These are phyloP conservation scores for Chloroclysta siterata DNA, from an alignment of 2,888 invertebrate species.

Conservation along the genomic window DNA sequence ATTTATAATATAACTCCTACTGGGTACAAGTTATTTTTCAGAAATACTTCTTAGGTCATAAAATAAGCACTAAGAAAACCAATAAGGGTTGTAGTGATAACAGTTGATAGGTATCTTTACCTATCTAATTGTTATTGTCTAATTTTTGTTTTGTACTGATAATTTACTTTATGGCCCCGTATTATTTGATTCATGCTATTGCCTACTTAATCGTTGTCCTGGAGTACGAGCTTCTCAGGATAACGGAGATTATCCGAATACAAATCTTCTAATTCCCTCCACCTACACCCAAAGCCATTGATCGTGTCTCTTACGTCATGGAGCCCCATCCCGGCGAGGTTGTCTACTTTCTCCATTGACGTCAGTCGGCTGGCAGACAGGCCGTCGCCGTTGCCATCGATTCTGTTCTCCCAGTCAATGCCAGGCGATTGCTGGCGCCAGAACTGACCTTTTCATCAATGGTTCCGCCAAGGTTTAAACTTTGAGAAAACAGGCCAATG, in stretches of 20 bases:
- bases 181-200: no score
- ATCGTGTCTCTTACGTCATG: slow-evolving; percentile 25
- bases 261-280: background rate
- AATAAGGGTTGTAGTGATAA: no score
- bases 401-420: slow-evolving; percentile 54
- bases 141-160: no score
- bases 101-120: no score
- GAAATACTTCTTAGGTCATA: no score
- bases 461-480: slow-evolving; percentile 7
- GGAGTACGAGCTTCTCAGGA: no score
- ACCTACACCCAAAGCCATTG: slow-evolving; percentile 10
- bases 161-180: no score
- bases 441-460: slow-evolving; percentile 25
- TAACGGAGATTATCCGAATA: background rate
- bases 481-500: slow-evolving; percentile 3
- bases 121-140: no score
- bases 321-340: slow-evolving; percentile 29
- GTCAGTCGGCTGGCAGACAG: slow-evolving; percentile 57
- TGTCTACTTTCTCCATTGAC: slow-evolving; percentile 54
- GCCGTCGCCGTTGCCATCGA: slow-evolving; percentile 60
- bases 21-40: no score
- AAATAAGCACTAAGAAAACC: no score
- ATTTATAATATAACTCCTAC: no score
- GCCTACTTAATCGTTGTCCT: background rate
- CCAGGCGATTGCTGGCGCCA: slow-evolving; percentile 27